phyloP scores from a whole-genome alignment of 2,888 invertebrate genomes.

The Tinea pellionella region DNA sequence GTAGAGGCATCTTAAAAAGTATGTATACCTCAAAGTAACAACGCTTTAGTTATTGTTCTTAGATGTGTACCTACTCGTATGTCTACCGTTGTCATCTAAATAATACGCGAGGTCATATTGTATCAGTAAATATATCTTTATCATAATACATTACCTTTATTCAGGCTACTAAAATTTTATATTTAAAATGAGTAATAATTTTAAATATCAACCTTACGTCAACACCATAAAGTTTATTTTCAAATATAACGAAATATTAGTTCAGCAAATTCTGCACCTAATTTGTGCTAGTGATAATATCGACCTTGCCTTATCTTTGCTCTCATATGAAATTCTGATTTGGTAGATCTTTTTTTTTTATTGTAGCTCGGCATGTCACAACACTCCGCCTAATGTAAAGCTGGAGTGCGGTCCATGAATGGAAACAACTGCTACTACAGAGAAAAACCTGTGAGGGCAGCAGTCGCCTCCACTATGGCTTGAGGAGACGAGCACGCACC shows the following conservation, averaged over 20 bases:
- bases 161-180: not conserved
- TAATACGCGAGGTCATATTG: not conserved
- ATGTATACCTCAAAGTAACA: too few species aligned
- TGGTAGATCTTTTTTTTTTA: not conserved
- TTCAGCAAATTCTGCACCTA: not conserved
- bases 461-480: too few species aligned
- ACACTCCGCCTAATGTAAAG: too few species aligned
- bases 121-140: not conserved
- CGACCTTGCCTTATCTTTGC: conserved; percentile 1
- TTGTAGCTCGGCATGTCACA: too few species aligned
- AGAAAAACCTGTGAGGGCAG: too few species aligned
- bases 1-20: too few species aligned
- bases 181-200: not conserved
- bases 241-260: not conserved
- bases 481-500: too few species aligned
- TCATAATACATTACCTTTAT: not conserved
- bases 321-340: not conserved
- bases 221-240: not conserved
- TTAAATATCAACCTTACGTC: not conserved
- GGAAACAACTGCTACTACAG: too few species aligned
- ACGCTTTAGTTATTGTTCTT: too few species aligned
- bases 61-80: too few species aligned
- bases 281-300: not conserved
- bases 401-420: too few species aligned
- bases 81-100: not conserved